Evolutionary conservation across 2,113 vertebrate species (phyloP).

Genomic region (Poeciliopsis retropinna): DNA sequence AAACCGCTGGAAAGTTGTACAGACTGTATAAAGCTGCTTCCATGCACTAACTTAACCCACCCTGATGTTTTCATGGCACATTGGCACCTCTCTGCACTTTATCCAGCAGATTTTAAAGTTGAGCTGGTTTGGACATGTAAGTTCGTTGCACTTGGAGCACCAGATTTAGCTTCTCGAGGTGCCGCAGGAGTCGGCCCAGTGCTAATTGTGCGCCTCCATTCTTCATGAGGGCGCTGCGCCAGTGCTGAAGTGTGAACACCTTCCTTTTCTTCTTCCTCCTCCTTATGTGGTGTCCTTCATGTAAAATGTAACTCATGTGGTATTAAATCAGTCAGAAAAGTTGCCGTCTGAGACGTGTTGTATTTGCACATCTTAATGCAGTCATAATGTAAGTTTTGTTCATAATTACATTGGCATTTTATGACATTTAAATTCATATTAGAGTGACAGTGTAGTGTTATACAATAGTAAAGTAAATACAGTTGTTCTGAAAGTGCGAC

Average conservation of each 20-base stretch:
- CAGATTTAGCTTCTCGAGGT: neutral
- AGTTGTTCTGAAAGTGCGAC: too few species aligned
- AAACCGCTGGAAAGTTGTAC: slow-evolving; percentile 20
- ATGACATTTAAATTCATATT: too few species aligned
- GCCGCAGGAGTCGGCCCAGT: neutral
- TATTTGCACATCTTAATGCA: neutral
- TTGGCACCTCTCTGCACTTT: slow-evolving; percentile 33
- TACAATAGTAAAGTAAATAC: too few species aligned
- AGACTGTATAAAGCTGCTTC: slow-evolving; percentile 32
- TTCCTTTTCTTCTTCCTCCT: slow-evolving; percentile 19
- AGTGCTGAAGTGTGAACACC: slow-evolving; percentile 3
- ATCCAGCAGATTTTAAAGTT: slow-evolving; percentile 15
- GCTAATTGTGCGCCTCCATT: neutral
- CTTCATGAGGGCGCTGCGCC: neutral
- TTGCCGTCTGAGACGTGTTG: neutral
- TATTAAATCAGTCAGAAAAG: slow-evolving; percentile 58
- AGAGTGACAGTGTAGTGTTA: too few species aligned
- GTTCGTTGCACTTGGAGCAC: neutral
- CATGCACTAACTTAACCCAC: slow-evolving; percentile 2
- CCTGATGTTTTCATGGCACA: slow-evolving; percentile 8
- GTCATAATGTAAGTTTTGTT: too few species aligned
- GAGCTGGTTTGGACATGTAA: slow-evolving; percentile 6
- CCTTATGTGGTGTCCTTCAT: slow-evolving; percentile 46
- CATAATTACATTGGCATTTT: too few species aligned
- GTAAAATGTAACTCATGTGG: slow-evolving; percentile 53